Conservation (phyloP, 2,113 vertebrate species). For the Toxotes jaculatrix region DNA sequence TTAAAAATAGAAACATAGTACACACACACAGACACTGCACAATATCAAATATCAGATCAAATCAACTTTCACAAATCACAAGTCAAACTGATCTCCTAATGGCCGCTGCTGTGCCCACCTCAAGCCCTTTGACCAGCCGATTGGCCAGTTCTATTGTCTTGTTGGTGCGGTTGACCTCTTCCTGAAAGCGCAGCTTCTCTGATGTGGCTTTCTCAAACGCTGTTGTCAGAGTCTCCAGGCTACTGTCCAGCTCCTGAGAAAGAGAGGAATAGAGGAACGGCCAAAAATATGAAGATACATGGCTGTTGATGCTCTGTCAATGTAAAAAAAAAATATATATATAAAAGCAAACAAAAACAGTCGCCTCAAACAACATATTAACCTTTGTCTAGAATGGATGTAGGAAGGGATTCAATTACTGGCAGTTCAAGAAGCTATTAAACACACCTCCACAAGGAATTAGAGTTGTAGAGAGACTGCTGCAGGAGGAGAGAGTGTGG, state of each 20-base stretch:
- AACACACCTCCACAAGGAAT: too few relatives aligned
- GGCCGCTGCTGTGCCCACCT: slow-evolving; percentile 84
- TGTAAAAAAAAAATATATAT: neutral
- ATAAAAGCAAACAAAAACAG: neutral
- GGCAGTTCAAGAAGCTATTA: too few relatives aligned
- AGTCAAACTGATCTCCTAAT: neutral
- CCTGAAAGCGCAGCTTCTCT: slow-evolving; percentile 93
- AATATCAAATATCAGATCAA: neutral
- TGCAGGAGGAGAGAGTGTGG: neutral
- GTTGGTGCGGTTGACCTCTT: slow-evolving; percentile 96
- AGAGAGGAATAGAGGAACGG: neutral
- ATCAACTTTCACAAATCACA: neutral
- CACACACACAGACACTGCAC: neutral
- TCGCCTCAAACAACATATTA: neutral
- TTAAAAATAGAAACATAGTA: neutral
- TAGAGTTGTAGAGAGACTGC: too few relatives aligned
- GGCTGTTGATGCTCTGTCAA: neutral
- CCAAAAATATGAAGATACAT: neutral
- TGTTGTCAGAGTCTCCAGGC: slow-evolving; percentile 88
- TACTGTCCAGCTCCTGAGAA: slow-evolving; percentile 89
- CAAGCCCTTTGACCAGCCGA: slow-evolving; percentile 95
- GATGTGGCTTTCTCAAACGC: slow-evolving; percentile 91
- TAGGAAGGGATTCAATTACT: neutral
- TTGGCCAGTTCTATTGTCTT: slow-evolving; percentile 96
- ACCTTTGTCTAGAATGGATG: neutral